Evolutionary conservation across 2,113 vertebrate genomes (phyloP), one percentile per base, ranked within the genome.

Genomic region (Triplophysa siluroides): DNA sequence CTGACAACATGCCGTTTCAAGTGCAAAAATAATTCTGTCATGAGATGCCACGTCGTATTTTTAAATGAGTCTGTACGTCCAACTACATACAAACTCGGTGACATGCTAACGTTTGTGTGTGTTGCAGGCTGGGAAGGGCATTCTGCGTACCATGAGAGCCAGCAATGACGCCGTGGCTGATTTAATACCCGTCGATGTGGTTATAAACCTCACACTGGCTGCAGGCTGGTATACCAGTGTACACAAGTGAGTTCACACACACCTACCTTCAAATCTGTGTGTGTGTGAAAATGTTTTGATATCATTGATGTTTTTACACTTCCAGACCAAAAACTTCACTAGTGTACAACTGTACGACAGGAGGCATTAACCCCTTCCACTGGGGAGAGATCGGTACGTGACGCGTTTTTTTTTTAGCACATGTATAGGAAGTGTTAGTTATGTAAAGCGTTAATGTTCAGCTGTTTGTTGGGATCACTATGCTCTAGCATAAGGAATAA

Each of bases 331-430:
- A 97, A 87, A 89, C 91, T 33, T 87, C 90, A 1, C 78, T 97
- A 91, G 93, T 98, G 79, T 99, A 96, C 91, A 96, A 99, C 91
- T 97, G 96, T 90, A 99, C 96, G 7, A 96, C 95, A 2, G 96
- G 97, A 2, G 93, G 92, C 87, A 91, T 96, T 87, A 98, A 98
- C 88, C 97, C 97, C 43, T 97, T 95, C 89, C 94, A 94, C 80
- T 98, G 97, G 96, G 92, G 93, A 79, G 92, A 98, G 88, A 94
- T 99, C 41, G 95, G 97, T 99, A 91, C 81, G 96, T 89, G 45
- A 63, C 43, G 2, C 16, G 1, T 45, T 9, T 45, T 11, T n/a
- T n/a, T 12, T 45, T 12, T 38, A 38, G 33, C 5, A 38, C 33
- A 7, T 38, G 33, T 38, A 7, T 38, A 6, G 33, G 5, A 6